Evolutionary conservation across 2,888 invertebrate genomes (phyloP), one percentile per base, ranked within the genome.

Genomic region (Nebria salina): DNA sequence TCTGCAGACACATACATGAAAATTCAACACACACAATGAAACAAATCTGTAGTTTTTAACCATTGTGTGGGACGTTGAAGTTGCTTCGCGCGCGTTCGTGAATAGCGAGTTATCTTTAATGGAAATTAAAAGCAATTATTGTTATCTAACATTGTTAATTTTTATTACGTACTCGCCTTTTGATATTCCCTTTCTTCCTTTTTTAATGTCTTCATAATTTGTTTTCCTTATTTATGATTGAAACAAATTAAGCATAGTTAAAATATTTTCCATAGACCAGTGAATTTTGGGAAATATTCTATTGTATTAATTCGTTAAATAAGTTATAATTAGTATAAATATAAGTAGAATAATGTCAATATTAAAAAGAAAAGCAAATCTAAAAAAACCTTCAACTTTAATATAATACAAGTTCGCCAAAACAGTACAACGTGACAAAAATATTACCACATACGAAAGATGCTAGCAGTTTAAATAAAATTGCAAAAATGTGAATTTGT

Each of bases 91-190:
- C 66, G 15, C 66, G 66, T 20, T 15, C 25, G 66, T 13, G 66
- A 25, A 66, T 20, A 66, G 13, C 66, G 7, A 66, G 66, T 66
- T 66, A 66, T 66, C 66, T 66, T 25, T 25, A 66, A 66, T 66
- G 66, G 66, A 66, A 66, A 66, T 66, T 66, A 66, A 66, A 66
- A 66, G 66, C 66, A 66, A 66, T 66, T 66, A 25, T 66, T 66
- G 66, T 66, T 66, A 66, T 66, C 66, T 66, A 66, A 66, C 66
- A 25, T 66, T 66, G 66, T 66, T 66, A 43, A 43, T 74, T 74
- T 43, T 74, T 43, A 43, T 42, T 74, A 9, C 74, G 74, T 74
- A n/a, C 41, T 42, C 43, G 43, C 54, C 20, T 7, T 43, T 34
- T 74, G 74, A 41, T 42, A 13, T 9, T 34, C 42, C 11, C 2